Base-by-base conservation (phyloP, 2,888 invertebrate genomes). In the Endotricha flammealis region DNA sequence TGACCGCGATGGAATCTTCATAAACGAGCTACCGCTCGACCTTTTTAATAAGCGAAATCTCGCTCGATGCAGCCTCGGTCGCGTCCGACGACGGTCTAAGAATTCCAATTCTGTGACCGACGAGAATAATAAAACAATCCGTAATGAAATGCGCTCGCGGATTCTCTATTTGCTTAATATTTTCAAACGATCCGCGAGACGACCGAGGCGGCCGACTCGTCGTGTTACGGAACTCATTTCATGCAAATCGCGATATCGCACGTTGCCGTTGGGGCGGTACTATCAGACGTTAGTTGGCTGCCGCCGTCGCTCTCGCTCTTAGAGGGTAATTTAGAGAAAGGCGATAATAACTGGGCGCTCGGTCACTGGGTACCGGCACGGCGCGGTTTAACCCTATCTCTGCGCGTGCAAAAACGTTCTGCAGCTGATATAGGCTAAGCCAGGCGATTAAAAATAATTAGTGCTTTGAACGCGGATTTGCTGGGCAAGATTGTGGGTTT, bases 391-490 rank as follows among this genome's bases (percentile, higher is more conserved):
- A 42, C 42, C 37, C 39, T 42, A 37, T 35, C 42, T 39, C 27
- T 22, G 36, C 16, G 11, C 28, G 50, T 44, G 44, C 51, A 56
- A 57, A 63, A 64, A 60, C 59, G 49, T 48, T 48, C 44, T 43
- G 44, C 46, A 52, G 53, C 49, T 48, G 53, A 56, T 55, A 58
- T 60, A 57, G 58, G 59, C 55, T 56, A 54, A 66, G 58, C 59
- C 48, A 34, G 47, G 48, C 59, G 65, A 67, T 77, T 76, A 71
- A 76, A 80, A 72, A 76, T 80, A 75, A 79, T 80, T 72, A 76
- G 68, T 63, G 50, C 54, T 62, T 58, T 56, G 55, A 48, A 64
- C 50, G 58, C 64, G 61, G 62, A 55, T 59, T 62, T 57, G 56
- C 56, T 57, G 62, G 42, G 49, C 52, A 52, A 55, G 55, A 63